A percentile compares a stretch with the other conserved stretches of the same genome.
These are phyloP conservation scores for Arenicola marina DNA, from an alignment of 2,888 invertebrate genomes.

Conservation along the genomic window DNA sequence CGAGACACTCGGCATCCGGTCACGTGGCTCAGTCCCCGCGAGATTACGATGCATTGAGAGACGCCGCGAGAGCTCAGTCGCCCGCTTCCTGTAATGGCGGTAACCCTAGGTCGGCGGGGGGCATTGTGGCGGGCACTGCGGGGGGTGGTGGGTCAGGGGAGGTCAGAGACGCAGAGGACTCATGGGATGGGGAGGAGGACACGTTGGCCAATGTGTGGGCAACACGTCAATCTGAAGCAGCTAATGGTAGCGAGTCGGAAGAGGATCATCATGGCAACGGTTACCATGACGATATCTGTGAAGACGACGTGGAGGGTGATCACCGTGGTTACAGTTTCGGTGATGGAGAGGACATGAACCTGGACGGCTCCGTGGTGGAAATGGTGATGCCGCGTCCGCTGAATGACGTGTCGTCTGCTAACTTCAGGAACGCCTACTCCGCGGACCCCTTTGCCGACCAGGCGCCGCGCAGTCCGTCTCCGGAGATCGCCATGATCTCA, in stretches of 20 bases:
- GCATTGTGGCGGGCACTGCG: not conserved
- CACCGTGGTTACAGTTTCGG: too few species aligned
- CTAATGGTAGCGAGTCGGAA: not conserved
- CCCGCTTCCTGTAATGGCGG: not conserved
- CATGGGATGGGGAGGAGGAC: slow-evolving; percentile 5
- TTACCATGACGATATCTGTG: not conserved
- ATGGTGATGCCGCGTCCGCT: slow-evolving; percentile 25
- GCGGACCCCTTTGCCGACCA: too few species aligned
- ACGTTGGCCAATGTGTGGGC: slow-evolving; percentile 9
- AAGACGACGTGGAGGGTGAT: slow-evolving; percentile 12
- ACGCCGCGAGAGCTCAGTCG: too few species aligned
- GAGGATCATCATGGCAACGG: slow-evolving; percentile 2
- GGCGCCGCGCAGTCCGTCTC: too few species aligned
- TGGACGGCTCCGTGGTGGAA: too few species aligned
- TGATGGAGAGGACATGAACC: too few species aligned
- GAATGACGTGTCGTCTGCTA: slow-evolving; percentile 28
- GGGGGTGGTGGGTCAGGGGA: slow-evolving; percentile 1
- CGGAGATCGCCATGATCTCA: too few species aligned
- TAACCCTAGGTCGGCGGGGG: not conserved
- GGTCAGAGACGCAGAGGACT: not conserved
- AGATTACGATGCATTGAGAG: too few species aligned
- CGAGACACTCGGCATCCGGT: not conserved
- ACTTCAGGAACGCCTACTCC: slow-evolving; percentile 20
- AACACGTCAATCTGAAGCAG: not conserved
- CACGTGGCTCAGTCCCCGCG: too few species aligned